These are phyloP conservation scores for Spilarctia lutea DNA, from an alignment of 2,888 invertebrate genomes.

Conservation along the genomic window DNA sequence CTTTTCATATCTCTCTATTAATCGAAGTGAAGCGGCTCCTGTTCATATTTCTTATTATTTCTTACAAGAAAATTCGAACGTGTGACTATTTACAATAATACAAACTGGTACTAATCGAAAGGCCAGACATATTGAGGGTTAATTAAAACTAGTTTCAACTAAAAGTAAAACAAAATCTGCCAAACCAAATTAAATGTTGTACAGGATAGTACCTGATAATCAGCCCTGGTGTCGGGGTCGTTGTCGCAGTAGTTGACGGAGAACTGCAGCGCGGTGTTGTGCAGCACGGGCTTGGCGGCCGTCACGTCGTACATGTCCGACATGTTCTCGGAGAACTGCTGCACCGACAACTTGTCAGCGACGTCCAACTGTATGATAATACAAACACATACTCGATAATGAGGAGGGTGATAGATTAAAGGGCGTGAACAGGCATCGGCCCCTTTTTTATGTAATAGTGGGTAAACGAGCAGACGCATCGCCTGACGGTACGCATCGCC, in stretches of 20 bases:
- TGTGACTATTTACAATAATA: too few relatives aligned
- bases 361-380: conserved; percentile 71
- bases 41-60: too few relatives aligned
- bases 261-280: conserved; percentile 94
- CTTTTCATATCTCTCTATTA: background rate
- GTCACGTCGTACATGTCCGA: conserved; percentile 91
- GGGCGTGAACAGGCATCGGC: too few relatives aligned
- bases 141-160: background rate
- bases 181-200: background rate
- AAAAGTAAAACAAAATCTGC: too few relatives aligned
- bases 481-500: too few relatives aligned
- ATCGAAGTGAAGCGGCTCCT: too few relatives aligned
- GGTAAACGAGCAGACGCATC: too few relatives aligned
- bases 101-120: too few relatives aligned
- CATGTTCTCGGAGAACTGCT: conserved; percentile 76
- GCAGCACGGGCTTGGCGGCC: conserved; percentile 94
- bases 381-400: background rate
- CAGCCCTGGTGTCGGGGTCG: conserved; percentile 46
- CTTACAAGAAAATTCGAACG: too few relatives aligned
- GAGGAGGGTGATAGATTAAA: too few relatives aligned
- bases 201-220: conserved; percentile 41
- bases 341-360: conserved; percentile 62
- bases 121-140: too few relatives aligned
- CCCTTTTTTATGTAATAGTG: too few relatives aligned
- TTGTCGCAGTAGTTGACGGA: conserved; percentile 83